phyloP scores from a whole-genome alignment of 2,113 vertebrate genomes.

The human region DNA sequence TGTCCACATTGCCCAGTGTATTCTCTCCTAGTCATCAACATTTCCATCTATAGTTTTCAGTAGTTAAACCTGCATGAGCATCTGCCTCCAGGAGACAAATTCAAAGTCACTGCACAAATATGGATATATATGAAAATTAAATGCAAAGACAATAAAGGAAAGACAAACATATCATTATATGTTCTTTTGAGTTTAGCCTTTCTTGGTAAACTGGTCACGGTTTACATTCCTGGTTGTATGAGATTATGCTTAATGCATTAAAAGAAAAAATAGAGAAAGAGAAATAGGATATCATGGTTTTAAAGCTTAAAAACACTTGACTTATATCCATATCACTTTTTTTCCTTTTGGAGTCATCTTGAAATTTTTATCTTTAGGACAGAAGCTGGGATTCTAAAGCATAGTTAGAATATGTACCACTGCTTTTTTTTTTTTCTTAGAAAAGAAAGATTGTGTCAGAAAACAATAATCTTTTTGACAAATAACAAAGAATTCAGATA shows the following conservation, averaged over 20 bases:
- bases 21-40: neutral
- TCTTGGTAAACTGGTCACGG: constrained; percentile 10
- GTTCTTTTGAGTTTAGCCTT: constrained; percentile 17
- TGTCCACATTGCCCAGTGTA: neutral
- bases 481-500: constrained; percentile 27
- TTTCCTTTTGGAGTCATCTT: constrained; percentile 25
- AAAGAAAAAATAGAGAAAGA: neutral
- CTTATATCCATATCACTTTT: neutral
- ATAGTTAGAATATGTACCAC: neutral
- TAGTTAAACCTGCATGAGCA: neutral
- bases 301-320: constrained; percentile 11
- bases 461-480: constrained; percentile 3
- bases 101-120: constrained; percentile 11
- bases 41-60: neutral
- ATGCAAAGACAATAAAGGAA: constrained; percentile 53
- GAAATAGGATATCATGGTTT: neutral
- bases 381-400: neutral
- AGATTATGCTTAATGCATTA: constrained; percentile 30
- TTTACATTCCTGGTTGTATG: neutral
- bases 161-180: constrained; percentile 40
- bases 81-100: neutral
- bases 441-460: constrained; percentile 32
- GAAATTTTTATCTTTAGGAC: neutral
- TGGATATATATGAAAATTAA: constrained; percentile 46
- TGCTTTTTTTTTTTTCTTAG: neutral